Evolutionary conservation across 2,888 invertebrate species (phyloP).

Genomic region (Cataglyphis albicans): DNA sequence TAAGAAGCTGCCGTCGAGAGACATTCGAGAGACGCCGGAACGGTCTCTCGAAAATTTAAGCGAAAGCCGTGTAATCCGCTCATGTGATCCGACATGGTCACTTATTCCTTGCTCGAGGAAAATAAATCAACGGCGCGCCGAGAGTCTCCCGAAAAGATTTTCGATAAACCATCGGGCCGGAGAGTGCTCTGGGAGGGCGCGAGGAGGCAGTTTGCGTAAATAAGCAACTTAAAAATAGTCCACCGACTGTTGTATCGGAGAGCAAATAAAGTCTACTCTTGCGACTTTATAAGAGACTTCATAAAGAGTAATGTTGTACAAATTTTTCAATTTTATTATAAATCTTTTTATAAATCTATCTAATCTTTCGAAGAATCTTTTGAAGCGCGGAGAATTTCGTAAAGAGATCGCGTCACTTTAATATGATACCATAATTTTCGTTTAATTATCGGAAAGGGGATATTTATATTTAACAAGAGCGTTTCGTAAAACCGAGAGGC

Average conservation of each 20-base stretch:
- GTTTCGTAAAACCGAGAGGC: not conserved
- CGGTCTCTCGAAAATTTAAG: not conserved
- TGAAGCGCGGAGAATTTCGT: not conserved
- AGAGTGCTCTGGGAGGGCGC: conserved; percentile 7
- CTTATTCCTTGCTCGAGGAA: conserved; percentile 7
- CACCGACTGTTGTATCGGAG: conserved; percentile 35
- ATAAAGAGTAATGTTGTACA: not conserved
- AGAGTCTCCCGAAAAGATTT: conserved; percentile 18
- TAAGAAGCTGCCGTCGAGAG: not conserved
- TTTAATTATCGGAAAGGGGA: no score
- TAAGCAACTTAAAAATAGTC: conserved; percentile 55
- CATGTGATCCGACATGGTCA: not conserved
- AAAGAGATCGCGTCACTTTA: conserved; percentile 9
- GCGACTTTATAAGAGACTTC: conserved; percentile 36
- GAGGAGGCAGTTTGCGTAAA: conserved; percentile 48
- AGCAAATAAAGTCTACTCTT: conserved; percentile 52
- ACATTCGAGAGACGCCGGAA: not conserved
- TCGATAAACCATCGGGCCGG: conserved; percentile 8
- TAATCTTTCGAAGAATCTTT: not conserved
- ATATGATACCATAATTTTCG: no score
- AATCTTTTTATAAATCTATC: not conserved
- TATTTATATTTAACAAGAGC: no score
- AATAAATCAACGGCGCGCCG: conserved; percentile 15
- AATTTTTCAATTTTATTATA: not conserved
- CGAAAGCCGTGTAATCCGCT: not conserved